Evolutionary conservation across 1,140 invertebrate species (phyloP).

Genomic region (Leptinotarsa texana): DNA sequence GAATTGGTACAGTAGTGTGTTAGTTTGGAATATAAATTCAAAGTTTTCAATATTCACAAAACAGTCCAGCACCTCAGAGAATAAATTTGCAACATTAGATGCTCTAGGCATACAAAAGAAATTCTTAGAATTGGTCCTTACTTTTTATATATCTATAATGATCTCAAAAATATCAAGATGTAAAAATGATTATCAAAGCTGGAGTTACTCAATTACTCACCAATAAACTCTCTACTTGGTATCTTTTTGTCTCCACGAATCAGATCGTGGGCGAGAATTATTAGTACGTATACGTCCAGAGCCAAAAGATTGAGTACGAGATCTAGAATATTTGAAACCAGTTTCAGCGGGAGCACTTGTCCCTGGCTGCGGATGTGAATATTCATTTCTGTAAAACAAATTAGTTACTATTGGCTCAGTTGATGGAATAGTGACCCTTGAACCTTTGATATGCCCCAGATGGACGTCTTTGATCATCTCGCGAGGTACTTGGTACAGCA

Average conservation of each 20-base stretch:
- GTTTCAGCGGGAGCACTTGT: conserved; percentile 51
- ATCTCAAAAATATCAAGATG: too few relatives aligned
- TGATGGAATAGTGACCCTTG: too few relatives aligned
- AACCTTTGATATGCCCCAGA: conserved; percentile 39
- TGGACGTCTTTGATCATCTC: conserved; percentile 35
- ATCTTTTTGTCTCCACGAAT: conserved; percentile 51
- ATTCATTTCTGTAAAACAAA: conserved; percentile 36
- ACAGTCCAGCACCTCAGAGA: too few relatives aligned
- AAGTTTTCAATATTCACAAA: too few relatives aligned
- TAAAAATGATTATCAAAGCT: too few relatives aligned
- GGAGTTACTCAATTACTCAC: not conserved
- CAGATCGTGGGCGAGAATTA: conserved; percentile 35
- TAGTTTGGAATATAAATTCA: too few relatives aligned
- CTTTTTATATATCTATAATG: too few relatives aligned
- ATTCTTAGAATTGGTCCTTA: too few relatives aligned
- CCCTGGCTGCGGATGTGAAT: conserved; percentile 44
- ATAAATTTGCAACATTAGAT: too few relatives aligned
- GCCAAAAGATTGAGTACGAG: conserved; percentile 52
- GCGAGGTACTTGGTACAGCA: conserved; percentile 32
- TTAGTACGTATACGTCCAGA: conserved; percentile 54
- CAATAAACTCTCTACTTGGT: conserved; percentile 16
- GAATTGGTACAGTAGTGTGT: too few relatives aligned
- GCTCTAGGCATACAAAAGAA: too few relatives aligned
- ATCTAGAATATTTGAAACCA: conserved; percentile 46
- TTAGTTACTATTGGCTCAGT: not conserved